phyloP scores from a whole-genome alignment of 2,797 vertebrate species.

The Acropternis orthonyx region DNA sequence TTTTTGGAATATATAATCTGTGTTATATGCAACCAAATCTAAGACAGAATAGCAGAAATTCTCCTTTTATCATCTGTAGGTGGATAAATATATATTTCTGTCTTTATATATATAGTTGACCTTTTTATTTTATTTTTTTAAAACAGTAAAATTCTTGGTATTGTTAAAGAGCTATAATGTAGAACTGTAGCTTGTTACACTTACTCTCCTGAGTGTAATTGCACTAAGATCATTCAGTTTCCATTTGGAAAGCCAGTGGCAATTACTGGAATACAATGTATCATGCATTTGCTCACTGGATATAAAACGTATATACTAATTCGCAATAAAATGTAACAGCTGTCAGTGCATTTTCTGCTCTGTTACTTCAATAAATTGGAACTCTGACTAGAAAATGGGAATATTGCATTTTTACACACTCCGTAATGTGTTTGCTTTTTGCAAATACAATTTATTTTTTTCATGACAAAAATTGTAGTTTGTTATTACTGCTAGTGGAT shows the following conservation, averaged over 20 bases:
- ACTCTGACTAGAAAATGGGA: slow-evolving; percentile 88
- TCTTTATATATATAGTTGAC: slow-evolving; percentile 45
- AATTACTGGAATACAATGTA: slow-evolving; percentile 98
- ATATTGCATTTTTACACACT: slow-evolving; percentile 90
- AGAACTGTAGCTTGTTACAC: slow-evolving; percentile 88
- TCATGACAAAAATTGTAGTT: slow-evolving; percentile 84
- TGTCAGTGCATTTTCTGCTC: slow-evolving; percentile 99
- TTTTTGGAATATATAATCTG: background rate
- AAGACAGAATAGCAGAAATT: background rate
- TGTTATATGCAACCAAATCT: background rate
- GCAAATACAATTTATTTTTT: slow-evolving; percentile 93
- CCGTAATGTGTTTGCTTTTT: slow-evolving; percentile 86
- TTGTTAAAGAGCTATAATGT: slow-evolving; percentile 83
- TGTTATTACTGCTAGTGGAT: slow-evolving; percentile 87
- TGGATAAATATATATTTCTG: slow-evolving; percentile 13
- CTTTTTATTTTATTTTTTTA: slow-evolving; percentile 68
- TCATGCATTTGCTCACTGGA: slow-evolving; percentile 87
- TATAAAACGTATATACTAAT: slow-evolving; percentile 99
- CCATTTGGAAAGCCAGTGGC: slow-evolving; percentile 88
- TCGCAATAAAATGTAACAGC: slow-evolving; percentile 99
- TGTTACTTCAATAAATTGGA: slow-evolving; percentile 99
- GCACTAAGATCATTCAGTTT: slow-evolving; percentile 86
- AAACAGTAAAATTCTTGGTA: slow-evolving; percentile 70
- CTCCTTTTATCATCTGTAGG: background rate
- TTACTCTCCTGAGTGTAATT: slow-evolving; percentile 90